Conservation (phyloP, 2,113 vertebrate species). For the Zosterops hypoxanthus region DNA sequence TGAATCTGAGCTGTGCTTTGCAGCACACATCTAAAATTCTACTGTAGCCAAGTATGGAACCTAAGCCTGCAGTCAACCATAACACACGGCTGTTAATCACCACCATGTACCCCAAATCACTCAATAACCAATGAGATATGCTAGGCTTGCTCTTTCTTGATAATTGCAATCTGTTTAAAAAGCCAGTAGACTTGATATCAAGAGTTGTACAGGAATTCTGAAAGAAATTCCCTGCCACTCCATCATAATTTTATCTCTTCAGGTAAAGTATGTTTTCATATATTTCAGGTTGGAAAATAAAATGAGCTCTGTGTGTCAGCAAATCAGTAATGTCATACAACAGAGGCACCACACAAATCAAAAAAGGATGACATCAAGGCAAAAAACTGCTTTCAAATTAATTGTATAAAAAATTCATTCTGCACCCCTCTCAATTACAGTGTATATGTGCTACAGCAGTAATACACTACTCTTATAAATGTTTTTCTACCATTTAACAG, state of each 20-base stretch:
- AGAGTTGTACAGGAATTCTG: neutral
- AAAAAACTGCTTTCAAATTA: neutral
- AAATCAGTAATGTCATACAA: neutral
- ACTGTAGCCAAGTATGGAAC: neutral
- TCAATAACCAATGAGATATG: neutral
- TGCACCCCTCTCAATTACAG: neutral
- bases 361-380: neutral
- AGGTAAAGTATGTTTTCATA: neutral
- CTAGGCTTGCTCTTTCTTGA: neutral
- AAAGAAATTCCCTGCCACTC: neutral
- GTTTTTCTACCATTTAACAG: neutral
- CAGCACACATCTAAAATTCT: neutral
- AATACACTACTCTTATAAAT: neutral
- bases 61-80: neutral
- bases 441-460: neutral
- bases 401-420: neutral
- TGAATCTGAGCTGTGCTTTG: neutral
- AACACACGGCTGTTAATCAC: neutral
- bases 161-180: neutral
- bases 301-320: neutral
- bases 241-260: neutral
- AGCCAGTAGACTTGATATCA: neutral
- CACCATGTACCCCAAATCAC: neutral
- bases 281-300: neutral
- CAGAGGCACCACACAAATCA: neutral